These are phyloP conservation scores for fruit fly (Drosophila melanogaster) DNA, from an alignment of 1,140 invertebrate genomes.

Conservation along the genomic window Release_6_plus_ISO1_MT NT_033777.3:6460001-6460500, in stretches of 20 bases:
- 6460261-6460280: conserved; percentile 2
- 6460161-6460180: no score
- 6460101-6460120: no score
- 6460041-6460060: no score
- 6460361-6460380: background rate
- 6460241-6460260: conserved; percentile 3
- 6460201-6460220: conserved; percentile 11
- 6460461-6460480: conserved; percentile 48
- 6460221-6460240: conserved; percentile 30
- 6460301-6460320: conserved; percentile 70
- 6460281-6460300: conserved; percentile 16
- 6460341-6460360: conserved; percentile 44
- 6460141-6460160: no score
- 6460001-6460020: background rate
- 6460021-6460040: background rate
- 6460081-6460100: no score
- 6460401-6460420: conserved; percentile 68
- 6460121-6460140: background rate
- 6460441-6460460: conserved; percentile 65
- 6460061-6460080: no score
- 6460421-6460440: conserved; percentile 73
- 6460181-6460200: background rate
- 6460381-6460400: conserved; percentile 30
- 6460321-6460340: conserved; percentile 68
- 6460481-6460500: conserved; percentile 43